Conservation (phyloP, 2,797 vertebrate species). For the Hydrophis major region DNA sequence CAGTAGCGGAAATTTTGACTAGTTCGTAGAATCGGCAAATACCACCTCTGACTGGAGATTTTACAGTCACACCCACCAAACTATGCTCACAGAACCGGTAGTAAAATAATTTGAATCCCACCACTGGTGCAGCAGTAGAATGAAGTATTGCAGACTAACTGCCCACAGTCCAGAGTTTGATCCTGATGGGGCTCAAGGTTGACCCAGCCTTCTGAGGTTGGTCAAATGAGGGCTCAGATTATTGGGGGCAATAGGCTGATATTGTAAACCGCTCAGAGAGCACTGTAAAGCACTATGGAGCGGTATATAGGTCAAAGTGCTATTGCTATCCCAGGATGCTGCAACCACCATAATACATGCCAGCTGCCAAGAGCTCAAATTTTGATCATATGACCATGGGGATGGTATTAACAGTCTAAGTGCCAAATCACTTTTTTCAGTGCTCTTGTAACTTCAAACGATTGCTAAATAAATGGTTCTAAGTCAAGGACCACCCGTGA, state of each 20-base stretch:
- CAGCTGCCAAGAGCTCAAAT: not conserved
- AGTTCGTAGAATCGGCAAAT: no score
- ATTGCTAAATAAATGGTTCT: not conserved
- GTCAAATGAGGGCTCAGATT: not conserved
- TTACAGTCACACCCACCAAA: no score
- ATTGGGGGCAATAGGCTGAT: not conserved
- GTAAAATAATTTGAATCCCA: no score
- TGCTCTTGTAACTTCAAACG: not conserved
- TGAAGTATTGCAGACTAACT: not conserved
- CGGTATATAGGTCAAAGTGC: not conserved
- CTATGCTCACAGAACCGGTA: no score
- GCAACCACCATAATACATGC: not conserved
- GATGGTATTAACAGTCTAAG: not conserved
- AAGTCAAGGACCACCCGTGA: not conserved
- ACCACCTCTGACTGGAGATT: no score
- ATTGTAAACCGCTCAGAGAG: not conserved
- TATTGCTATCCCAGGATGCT: not conserved
- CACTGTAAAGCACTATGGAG: not conserved
- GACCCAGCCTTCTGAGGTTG: not conserved
- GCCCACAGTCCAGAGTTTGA: not conserved
- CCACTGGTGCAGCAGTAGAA: not conserved
- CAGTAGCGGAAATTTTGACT: no score
- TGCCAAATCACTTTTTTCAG: not conserved
- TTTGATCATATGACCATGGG: not conserved
- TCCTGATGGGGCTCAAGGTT: not conserved